Evolutionary conservation across 1,140 invertebrate genomes (phyloP).

Genomic region (Drosophila quadrilineata): DNA sequence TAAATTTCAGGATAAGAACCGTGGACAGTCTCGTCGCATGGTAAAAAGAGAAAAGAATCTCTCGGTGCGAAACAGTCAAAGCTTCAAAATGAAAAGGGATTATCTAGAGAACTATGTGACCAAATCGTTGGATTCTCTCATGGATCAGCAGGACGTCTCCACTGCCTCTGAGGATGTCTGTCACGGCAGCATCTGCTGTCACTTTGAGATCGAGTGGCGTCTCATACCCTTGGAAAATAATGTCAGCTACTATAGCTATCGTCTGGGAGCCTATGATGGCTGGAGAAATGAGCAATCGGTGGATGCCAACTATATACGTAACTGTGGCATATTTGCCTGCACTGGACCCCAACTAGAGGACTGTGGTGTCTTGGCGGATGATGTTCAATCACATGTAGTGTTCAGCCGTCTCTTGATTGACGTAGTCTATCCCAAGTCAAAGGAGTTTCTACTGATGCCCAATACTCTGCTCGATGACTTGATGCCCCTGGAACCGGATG

Average conservation of each 20-base stretch:
- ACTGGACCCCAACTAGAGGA: constrained; percentile 39
- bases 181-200: constrained; percentile 53
- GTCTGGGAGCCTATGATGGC: constrained; percentile 60
- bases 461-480: constrained; percentile 48
- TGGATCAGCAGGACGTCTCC: neutral
- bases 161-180: constrained; percentile 21
- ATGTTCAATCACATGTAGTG: constrained; percentile 1
- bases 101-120: constrained; percentile 49
- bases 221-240: neutral
- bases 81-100: constrained; percentile 55
- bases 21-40: neutral
- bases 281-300: constrained; percentile 45
- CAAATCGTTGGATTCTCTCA: constrained; percentile 5
- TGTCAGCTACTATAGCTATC: constrained; percentile 37
- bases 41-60: neutral
- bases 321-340: constrained; percentile 65
- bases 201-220: constrained; percentile 49
- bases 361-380: constrained; percentile 42
- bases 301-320: constrained; percentile 52
- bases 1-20: constrained; percentile 12
- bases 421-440: constrained; percentile 36
- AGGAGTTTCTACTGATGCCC: constrained; percentile 47
- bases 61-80: neutral
- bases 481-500: constrained; percentile 45
- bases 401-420: constrained; percentile 45